A percentile compares a stretch with the other conserved stretches of the same genome.
Evolutionary conservation across 2,888 invertebrate species (phyloP).

Genomic region (Drosophila stalkeri): DNA sequence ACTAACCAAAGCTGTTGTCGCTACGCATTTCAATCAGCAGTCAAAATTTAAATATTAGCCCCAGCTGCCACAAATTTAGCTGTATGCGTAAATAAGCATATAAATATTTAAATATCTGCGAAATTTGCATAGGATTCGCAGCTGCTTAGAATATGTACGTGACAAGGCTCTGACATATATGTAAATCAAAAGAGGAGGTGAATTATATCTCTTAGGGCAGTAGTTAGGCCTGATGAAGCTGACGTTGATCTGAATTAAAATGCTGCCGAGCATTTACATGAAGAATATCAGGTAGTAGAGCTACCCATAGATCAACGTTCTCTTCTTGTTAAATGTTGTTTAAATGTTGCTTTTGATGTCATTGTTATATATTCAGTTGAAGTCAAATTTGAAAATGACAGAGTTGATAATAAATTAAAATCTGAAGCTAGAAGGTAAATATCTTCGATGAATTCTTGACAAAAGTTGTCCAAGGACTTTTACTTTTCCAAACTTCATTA

Average conservation of each 20-base stretch:
- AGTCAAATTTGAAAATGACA: not conserved
- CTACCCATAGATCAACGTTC: not conserved
- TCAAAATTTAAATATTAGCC: constrained; percentile 51
- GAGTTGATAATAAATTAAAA: not conserved
- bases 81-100: constrained; percentile 37
- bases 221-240: not conserved
- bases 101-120: constrained; percentile 44
- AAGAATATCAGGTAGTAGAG: not conserved
- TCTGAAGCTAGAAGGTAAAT: not conserved
- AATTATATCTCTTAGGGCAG: not conserved
- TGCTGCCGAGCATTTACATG: not conserved
- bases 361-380: too few relatives aligned
- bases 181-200: constrained; percentile 9
- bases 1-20: constrained; percentile 26
- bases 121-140: constrained; percentile 52
- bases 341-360: too few relatives aligned
- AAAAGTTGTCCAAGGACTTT: not conserved
- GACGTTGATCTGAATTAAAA: not conserved
- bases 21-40: constrained; percentile 35
- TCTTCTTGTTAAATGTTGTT: too few relatives aligned
- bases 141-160: constrained; percentile 53
- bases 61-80: constrained; percentile 27
- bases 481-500: not conserved
- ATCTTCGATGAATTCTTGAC: not conserved
- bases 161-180: constrained; percentile 18